Evolutionary conservation across 2,113 vertebrate genomes (phyloP).

Genomic region (Labeo rohita): DNA sequence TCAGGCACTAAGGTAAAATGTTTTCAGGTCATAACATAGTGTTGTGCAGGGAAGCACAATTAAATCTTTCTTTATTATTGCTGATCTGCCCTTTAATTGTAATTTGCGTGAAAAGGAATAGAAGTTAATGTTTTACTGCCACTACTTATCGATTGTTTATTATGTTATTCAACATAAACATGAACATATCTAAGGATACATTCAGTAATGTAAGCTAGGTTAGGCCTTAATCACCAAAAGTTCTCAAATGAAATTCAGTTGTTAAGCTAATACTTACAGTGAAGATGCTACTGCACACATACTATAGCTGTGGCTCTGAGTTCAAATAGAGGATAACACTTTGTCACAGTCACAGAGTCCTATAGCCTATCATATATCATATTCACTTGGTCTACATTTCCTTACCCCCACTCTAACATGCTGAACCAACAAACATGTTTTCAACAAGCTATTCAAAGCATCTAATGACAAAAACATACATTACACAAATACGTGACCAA

Average conservation of each 20-base stretch:
- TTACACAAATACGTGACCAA: background rate
- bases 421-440: conserved; percentile 8
- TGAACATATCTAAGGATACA: background rate
- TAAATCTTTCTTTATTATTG: background rate
- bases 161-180: background rate
- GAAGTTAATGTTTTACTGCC: background rate
- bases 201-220: background rate
- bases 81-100: background rate
- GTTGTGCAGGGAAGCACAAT: background rate
- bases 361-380: conserved; percentile 4
- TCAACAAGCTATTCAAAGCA: conserved; percentile 1
- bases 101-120: background rate
- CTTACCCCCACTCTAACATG: background rate
- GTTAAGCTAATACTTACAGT: background rate
- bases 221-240: background rate
- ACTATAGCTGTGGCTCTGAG: background rate
- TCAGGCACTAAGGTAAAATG: background rate
- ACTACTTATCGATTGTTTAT: background rate
- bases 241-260: background rate
- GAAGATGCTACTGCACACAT: background rate
- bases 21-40: background rate
- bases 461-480: conserved; percentile 11
- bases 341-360: background rate
- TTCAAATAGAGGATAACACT: background rate
- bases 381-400: background rate